Conservation (phyloP, 2,113 vertebrate species). For the Semicossyphus pulcher region DNA sequence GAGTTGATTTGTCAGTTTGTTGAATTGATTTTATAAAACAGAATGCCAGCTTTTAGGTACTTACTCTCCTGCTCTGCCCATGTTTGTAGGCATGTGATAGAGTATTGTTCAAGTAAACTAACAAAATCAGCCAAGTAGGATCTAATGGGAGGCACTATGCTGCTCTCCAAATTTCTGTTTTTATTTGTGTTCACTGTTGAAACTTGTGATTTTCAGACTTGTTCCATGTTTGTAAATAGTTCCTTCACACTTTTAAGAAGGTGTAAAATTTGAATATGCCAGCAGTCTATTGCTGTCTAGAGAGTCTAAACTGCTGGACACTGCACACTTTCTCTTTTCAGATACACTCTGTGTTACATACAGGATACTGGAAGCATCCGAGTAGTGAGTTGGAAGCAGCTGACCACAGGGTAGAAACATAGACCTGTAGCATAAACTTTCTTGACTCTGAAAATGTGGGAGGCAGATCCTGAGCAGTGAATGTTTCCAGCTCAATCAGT, state of each 20-base stretch:
- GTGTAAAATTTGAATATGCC: background rate
- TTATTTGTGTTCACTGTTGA: background rate
- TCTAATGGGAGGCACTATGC: background rate
- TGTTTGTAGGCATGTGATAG: background rate
- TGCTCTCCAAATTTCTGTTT: background rate
- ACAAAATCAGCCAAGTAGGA: slow-evolving; percentile 8
- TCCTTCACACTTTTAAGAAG: background rate
- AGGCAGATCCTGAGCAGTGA: background rate
- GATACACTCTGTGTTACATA: too few relatives aligned
- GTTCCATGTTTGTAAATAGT: slow-evolving; percentile 1
- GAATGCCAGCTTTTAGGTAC: background rate
- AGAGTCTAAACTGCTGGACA: background rate
- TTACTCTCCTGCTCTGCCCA: background rate
- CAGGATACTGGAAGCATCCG: background rate
- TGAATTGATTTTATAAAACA: background rate
- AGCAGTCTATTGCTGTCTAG: too few relatives aligned
- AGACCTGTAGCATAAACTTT: background rate
- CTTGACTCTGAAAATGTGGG: background rate
- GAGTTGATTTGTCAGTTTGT: background rate
- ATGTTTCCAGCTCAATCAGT: background rate
- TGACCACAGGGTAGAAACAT: background rate
- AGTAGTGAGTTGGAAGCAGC: background rate
- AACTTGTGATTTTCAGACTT: background rate
- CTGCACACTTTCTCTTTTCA: background rate
- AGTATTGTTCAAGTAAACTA: slow-evolving; percentile 1